phyloP scores from a whole-genome alignment of 2,113 vertebrate genomes.

The Microcebus tavaratra region DNA sequence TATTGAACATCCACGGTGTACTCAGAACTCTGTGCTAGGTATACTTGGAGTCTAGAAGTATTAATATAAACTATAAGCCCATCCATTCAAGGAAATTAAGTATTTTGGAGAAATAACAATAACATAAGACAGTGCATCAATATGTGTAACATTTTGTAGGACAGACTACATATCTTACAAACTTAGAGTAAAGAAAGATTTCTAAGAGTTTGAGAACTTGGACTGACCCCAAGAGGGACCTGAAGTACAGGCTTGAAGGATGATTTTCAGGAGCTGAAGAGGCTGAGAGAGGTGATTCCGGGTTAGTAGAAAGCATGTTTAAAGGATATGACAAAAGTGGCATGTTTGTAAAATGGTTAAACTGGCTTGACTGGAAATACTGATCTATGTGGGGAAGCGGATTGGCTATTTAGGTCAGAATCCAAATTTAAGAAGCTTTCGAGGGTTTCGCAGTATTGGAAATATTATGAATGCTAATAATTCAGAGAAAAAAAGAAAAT shows the following conservation, averaged over 20 bases:
- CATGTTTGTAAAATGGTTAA: background rate
- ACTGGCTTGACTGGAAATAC: background rate
- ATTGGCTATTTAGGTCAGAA: background rate
- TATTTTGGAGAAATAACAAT: background rate
- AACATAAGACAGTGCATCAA: background rate
- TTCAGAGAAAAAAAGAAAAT: constrained; percentile 4
- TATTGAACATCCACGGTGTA: background rate
- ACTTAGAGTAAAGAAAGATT: background rate
- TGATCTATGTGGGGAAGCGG: background rate
- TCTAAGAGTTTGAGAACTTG: background rate
- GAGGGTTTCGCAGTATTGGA: background rate
- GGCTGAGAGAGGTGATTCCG: background rate
- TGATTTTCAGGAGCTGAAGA: background rate
- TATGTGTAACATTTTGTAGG: background rate
- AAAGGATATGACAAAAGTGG: background rate
- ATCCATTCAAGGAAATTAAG: background rate
- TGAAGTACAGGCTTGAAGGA: background rate
- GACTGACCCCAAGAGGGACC: background rate
- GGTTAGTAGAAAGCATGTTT: background rate
- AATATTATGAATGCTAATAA: background rate
- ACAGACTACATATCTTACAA: background rate
- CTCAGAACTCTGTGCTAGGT: background rate
- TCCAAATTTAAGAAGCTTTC: background rate
- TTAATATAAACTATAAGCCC: background rate
- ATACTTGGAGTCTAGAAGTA: background rate